Percentiles rank a stretch among this genome's conserved stretches.
phyloP scores from a whole-genome alignment of 92 coral and sea anemone species.

The Palythoa grandiflora region DNA sequence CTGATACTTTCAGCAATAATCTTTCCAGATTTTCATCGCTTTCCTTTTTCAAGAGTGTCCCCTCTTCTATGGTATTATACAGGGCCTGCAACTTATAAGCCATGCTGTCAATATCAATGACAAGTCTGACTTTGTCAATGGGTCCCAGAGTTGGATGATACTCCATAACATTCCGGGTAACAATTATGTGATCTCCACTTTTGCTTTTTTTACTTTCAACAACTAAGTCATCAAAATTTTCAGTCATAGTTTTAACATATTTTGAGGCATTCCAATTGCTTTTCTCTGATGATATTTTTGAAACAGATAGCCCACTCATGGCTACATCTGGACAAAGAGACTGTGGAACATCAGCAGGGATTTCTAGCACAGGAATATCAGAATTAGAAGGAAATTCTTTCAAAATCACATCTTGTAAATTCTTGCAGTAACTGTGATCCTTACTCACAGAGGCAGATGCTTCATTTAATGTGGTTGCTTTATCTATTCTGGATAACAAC shows the following conservation, averaged over 20 bases:
- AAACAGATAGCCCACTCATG: constrained; percentile 14
- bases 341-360: constrained; percentile 3
- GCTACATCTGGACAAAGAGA: constrained; percentile 20
- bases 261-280: constrained; percentile 16
- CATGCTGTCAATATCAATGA: not conserved
- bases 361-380: constrained; percentile 8
- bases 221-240: constrained; percentile 20
- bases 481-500: constrained; percentile 22
- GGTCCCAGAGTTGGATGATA: constrained; percentile 27
- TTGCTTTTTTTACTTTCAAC: constrained; percentile 16
- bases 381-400: constrained; percentile 10
- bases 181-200: constrained; percentile 16
- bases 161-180: constrained; percentile 21
- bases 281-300: constrained; percentile 10
- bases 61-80: constrained; percentile 31
- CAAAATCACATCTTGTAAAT: constrained; percentile 1
- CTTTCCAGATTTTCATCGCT: constrained; percentile 13
- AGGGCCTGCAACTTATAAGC: constrained; percentile 27
- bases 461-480: not conserved
- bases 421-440: constrained; percentile 22
- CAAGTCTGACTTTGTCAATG: constrained; percentile 8
- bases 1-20: constrained; percentile 32
- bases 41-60: constrained; percentile 38
- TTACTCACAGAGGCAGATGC: constrained; percentile 11
- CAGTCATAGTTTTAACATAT: not conserved